phyloP scores from a whole-genome alignment of 2,113 vertebrate species.

The Chunga burmeisteri region DNA sequence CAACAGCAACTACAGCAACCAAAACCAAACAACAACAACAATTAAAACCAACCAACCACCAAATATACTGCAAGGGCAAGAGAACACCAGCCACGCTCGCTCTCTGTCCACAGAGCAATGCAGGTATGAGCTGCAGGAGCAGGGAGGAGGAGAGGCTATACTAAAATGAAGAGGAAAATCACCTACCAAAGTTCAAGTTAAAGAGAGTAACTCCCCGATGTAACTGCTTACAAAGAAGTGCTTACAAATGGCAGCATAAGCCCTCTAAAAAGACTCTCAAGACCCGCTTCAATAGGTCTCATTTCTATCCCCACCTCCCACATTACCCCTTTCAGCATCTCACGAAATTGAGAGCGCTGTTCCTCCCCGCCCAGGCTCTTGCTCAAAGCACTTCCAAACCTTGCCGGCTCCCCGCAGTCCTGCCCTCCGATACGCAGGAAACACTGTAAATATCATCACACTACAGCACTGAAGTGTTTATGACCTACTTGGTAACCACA shows the following conservation, averaged over 20 bases:
- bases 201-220: not conserved
- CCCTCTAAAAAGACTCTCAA: not conserved
- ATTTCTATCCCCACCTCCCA: not conserved
- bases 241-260: not conserved
- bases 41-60: not conserved
- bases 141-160: not conserved
- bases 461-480: not conserved
- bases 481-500: slow-evolving; percentile 8
- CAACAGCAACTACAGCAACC: not conserved
- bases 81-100: not conserved
- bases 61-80: not conserved
- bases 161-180: not conserved
- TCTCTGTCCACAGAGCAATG: not conserved
- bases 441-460: not conserved
- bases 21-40: not conserved
- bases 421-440: not conserved
- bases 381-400: not conserved
- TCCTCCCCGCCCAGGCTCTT: not conserved
- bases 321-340: not conserved
- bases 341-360: not conserved
- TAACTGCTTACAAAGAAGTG: not conserved
- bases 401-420: not conserved
- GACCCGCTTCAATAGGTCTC: not conserved
- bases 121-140: not conserved
- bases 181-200: not conserved